phyloP scores from a whole-genome alignment of 2,888 invertebrate genomes.

The Drosophila longiperda region DNA sequence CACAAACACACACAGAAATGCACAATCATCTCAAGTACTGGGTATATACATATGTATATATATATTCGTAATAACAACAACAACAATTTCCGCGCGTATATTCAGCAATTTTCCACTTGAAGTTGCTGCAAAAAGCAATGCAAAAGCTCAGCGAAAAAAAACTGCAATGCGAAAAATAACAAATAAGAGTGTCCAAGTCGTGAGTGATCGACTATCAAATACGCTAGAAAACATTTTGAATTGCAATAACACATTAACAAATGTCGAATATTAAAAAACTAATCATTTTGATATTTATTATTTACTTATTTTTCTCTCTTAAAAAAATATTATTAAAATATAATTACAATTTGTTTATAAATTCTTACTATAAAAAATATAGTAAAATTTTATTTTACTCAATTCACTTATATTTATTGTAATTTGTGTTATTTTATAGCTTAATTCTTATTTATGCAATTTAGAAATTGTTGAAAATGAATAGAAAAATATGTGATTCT shows the following conservation, averaged over 20 bases:
- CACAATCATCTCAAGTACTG: conserved; percentile 21
- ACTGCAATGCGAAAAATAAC: conserved; percentile 31
- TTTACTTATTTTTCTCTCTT: not conserved
- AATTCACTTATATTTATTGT: too few species aligned
- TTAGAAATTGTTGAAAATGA: not conserved
- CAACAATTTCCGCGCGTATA: conserved; percentile 50
- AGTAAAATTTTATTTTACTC: too few species aligned
- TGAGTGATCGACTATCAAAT: not conserved
- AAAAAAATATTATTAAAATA: too few species aligned
- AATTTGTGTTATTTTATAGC: not conserved
- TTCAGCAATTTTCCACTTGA: conserved; percentile 78
- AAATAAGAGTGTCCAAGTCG: not conserved
- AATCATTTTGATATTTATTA: not conserved
- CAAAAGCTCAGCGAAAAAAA: conserved; percentile 52
- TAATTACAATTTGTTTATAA: too few species aligned
- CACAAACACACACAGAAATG: conserved; percentile 5
- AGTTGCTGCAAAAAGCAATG: conserved; percentile 53
- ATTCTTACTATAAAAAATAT: too few species aligned
- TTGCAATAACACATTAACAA: too few species aligned
- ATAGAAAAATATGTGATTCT: not conserved
- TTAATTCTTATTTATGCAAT: not conserved
- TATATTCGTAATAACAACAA: conserved; percentile 17
- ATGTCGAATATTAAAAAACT: not conserved
- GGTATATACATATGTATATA: conserved; percentile 20
- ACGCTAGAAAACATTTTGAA: not conserved